Evolutionary conservation across 2,113 vertebrate species (phyloP).

Genomic region (Delphinus delphis): DNA sequence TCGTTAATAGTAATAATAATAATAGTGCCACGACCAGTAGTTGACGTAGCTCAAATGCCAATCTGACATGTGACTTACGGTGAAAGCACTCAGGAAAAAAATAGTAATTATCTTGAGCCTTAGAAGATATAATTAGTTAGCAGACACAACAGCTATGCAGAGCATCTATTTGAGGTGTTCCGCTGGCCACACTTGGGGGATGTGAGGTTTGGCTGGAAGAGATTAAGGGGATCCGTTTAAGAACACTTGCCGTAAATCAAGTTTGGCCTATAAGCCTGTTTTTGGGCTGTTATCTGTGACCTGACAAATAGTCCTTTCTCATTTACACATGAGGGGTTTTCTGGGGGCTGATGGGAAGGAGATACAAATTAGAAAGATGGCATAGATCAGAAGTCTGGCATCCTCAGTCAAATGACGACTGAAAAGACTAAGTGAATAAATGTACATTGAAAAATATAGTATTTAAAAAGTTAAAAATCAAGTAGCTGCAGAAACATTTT

Average conservation of each 20-base stretch:
- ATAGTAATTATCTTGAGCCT: not conserved
- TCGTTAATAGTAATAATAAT: not conserved
- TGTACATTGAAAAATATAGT: slow-evolving; percentile 45
- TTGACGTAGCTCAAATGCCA: too few relatives aligned
- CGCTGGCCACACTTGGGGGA: not conserved
- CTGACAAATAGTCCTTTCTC: slow-evolving; percentile 64
- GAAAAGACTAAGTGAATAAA: slow-evolving; percentile 61
- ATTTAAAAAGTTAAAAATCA: slow-evolving; percentile 62
- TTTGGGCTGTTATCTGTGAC: not conserved
- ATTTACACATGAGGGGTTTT: slow-evolving; percentile 60
- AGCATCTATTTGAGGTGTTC: not conserved
- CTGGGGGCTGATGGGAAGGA: slow-evolving; percentile 57
- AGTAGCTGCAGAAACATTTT: not conserved
- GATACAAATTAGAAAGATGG: not conserved
- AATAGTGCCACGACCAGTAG: not conserved
- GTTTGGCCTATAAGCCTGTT: slow-evolving; percentile 50
- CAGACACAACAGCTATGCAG: slow-evolving; percentile 19
- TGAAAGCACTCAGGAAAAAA: not conserved
- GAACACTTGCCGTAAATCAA: not conserved
- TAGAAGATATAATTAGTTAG: slow-evolving; percentile 61
- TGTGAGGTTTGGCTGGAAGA: not conserved
- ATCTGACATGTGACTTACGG: not conserved
- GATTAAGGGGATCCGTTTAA: slow-evolving; percentile 36
- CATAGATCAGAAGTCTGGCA: slow-evolving; percentile 50
- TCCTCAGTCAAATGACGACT: slow-evolving; percentile 61